phyloP scores from a whole-genome alignment of 2,113 vertebrate species.

The Aspidoscelis tigris region DNA sequence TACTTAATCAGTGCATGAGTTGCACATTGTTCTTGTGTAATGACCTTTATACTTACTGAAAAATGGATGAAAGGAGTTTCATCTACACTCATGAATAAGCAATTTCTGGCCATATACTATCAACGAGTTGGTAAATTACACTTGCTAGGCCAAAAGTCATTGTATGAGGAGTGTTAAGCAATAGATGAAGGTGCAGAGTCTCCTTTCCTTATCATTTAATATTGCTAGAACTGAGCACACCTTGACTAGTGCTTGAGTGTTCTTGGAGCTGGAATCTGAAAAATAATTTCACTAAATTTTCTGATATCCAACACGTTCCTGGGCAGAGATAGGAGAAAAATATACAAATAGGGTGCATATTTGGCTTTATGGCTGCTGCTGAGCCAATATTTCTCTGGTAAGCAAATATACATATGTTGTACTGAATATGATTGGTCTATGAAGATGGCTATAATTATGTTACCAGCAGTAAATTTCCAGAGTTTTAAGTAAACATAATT shows the following conservation, averaged over 20 bases:
- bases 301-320: not conserved
- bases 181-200: not conserved
- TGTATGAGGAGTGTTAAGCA: not conserved
- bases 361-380: not conserved
- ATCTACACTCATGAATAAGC: not conserved
- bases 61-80: constrained; percentile 9
- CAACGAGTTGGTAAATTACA: not conserved
- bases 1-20: not conserved
- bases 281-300: not conserved
- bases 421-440: not conserved
- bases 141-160: constrained; percentile 20
- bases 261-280: not conserved
- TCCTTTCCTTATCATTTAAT: not conserved
- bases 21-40: not conserved
- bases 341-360: not conserved
- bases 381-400: not conserved
- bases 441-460: not conserved
- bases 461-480: not conserved
- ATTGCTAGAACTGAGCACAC: not conserved
- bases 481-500: not conserved
- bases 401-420: not conserved
- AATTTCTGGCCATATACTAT: not conserved
- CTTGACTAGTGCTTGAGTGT: not conserved
- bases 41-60: not conserved
- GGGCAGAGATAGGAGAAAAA: not conserved